Conservation (phyloP, 2,888 invertebrate species). For the Lingula anatina region DNA sequence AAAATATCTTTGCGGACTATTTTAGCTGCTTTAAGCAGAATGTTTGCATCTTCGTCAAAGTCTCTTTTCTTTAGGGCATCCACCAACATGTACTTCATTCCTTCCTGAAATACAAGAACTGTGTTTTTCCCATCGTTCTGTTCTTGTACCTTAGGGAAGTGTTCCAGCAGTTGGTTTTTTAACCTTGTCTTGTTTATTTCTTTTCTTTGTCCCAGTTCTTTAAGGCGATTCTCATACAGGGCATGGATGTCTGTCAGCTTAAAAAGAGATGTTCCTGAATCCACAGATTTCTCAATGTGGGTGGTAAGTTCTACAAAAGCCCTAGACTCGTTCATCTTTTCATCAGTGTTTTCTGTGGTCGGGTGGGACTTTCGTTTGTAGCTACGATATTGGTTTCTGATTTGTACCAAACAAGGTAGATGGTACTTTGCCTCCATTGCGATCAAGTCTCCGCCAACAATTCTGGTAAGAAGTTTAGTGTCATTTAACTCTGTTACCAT, state of each 20-base stretch:
- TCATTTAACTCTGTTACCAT: not conserved
- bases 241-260: conserved; percentile 3
- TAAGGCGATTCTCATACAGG: conserved; percentile 5
- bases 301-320: not conserved
- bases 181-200: conserved; percentile 2
- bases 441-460: conserved; percentile 1
- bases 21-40: not conserved
- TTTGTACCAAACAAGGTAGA: not conserved
- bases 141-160: conserved; percentile 3
- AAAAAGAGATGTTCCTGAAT: conserved; percentile 2
- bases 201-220: not conserved
- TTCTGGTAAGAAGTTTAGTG: not conserved
- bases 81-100: not conserved
- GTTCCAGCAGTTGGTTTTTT: conserved; percentile 1
- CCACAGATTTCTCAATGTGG: conserved; percentile 3
- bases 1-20: conserved; percentile 2
- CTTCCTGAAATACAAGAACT: conserved; percentile 6
- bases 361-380: not conserved
- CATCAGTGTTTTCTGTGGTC: not conserved
- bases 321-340: not conserved
- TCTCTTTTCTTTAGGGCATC: not conserved
- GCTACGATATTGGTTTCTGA: not conserved
- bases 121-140: conserved; percentile 4
- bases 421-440: conserved; percentile 3
- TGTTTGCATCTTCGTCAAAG: not conserved